Base-by-base conservation (phyloP, 2,797 vertebrate species). In the Toxotes lorentzi region DNA sequence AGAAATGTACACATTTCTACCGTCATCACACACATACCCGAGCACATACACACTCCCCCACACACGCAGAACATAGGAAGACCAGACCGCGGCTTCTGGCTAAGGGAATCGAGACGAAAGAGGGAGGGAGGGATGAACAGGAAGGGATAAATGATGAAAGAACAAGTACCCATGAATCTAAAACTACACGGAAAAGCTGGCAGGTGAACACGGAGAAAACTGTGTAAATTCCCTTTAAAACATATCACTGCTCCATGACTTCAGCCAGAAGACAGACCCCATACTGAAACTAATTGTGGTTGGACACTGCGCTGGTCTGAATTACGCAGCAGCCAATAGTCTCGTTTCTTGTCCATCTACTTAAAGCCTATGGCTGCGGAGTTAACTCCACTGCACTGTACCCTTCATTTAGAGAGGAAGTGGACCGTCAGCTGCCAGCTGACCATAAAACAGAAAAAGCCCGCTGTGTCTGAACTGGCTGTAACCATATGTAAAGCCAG, bases 391-490 rank as follows among this genome's bases (percentile, higher is more conserved):
- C 77, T 65, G 51, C 58, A 53, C 45, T 50, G 67, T 61, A 65
- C 24, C 84, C 54, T 82, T 86, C 84, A 82, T 87, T 90, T 83
- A 80, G 80, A 78, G 78, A 91, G 91, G 85, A 92, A 91, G 87
- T 82, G 61, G 73, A 83, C n/a, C 50, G 70, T 85, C 89, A 77
- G 83, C 58, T 35, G 76, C 84, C 85, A 88, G 86, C 86, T 78
- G 86, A 86, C 76, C 86, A 75, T 89, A 90, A 93, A 93, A 84
- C 78, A 83, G 77, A 85, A 63, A 86, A 77, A 78, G 80, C 76
- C 73, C 47, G 79, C 83, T 87, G 89, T 76, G 83, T 82, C 61
- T 86, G 79, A 65, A 78, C 73, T 40, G 59, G 54, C 75, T 80
- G 53, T n/a, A 63, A 58, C 47, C 66, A 58, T 57, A 70, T 56